Percentiles rank a stretch among this genome's conserved stretches.
phyloP scores from a whole-genome alignment of 2,888 invertebrate genomes.

The Sarcophaga variegata region DNA sequence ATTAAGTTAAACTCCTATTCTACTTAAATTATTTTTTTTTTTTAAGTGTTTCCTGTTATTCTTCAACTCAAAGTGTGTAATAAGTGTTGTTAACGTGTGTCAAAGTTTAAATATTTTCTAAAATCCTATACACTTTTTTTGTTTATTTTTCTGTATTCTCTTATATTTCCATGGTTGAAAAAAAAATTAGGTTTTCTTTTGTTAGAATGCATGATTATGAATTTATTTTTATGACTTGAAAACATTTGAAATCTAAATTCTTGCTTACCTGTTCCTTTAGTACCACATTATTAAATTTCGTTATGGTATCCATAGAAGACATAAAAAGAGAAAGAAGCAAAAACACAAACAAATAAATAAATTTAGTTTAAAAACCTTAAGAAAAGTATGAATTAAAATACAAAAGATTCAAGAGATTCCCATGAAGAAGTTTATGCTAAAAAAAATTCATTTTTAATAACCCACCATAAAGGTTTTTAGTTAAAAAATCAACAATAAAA shows the following conservation, averaged over 20 bases:
- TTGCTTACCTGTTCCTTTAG: conserved; percentile 60
- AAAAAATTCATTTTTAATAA: too few species aligned
- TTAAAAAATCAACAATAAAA: too few species aligned
- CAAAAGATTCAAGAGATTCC: neutral
- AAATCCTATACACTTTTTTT: neutral
- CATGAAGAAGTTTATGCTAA: too few species aligned
- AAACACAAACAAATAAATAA: neutral
- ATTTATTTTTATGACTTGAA: neutral
- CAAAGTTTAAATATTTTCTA: neutral
- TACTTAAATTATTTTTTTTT: too few species aligned
- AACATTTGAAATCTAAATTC: neutral
- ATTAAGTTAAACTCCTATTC: too few species aligned
- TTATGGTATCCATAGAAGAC: neutral
- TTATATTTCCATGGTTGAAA: neutral
- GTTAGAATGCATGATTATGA: neutral
- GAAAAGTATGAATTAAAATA: neutral
- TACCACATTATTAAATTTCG: conserved; percentile 10
- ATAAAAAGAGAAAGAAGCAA: conserved; percentile 19
- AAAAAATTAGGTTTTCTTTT: neutral
- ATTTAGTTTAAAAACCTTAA: neutral
- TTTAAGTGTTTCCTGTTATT: too few species aligned
- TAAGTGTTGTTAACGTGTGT: neutral
- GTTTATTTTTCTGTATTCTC: neutral
- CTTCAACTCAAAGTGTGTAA: too few species aligned
- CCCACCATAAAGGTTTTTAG: too few species aligned